Evolutionary conservation across 2,888 invertebrate species (phyloP).

Genomic region (Agrochola macilenta): DNA sequence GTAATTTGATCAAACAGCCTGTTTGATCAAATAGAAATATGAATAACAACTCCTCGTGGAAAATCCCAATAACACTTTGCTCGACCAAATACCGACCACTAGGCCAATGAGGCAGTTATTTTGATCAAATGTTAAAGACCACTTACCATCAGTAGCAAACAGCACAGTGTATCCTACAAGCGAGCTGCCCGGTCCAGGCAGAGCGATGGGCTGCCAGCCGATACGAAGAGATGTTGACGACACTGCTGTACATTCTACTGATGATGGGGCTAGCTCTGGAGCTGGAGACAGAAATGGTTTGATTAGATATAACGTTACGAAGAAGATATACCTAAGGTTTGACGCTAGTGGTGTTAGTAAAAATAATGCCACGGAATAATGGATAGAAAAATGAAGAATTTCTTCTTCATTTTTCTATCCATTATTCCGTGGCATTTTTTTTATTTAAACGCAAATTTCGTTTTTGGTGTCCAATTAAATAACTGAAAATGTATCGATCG

Average conservation of each 20-base stretch:
- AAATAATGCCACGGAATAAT: neutral
- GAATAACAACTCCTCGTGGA: too few species aligned
- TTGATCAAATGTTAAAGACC: neutral
- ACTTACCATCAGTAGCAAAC: constrained; percentile 91
- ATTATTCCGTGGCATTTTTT: too few species aligned
- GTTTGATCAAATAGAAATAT: too few species aligned
- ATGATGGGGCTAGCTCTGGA: constrained; percentile 94
- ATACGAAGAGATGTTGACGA: constrained; percentile 94
- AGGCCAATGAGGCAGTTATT: neutral
- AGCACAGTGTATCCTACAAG: constrained; percentile 93
- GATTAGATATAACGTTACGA: neutral
- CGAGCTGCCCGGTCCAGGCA: constrained; percentile 91
- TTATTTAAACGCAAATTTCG: constrained; percentile 60
- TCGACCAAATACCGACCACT: too few species aligned
- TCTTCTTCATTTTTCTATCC: too few species aligned
- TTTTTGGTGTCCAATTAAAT: neutral
- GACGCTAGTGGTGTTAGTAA: neutral
- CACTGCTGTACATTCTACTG: constrained; percentile 94
- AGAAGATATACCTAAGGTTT: too few species aligned
- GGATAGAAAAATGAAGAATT: neutral
- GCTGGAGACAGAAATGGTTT: constrained; percentile 83
- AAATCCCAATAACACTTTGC: too few species aligned
- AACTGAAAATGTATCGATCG: neutral
- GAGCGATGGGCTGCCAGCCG: constrained; percentile 93
- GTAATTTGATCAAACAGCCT: too few species aligned